phyloP scores from a whole-genome alignment of 2,888 invertebrate genomes.

The Gandaritis pyraliata region DNA sequence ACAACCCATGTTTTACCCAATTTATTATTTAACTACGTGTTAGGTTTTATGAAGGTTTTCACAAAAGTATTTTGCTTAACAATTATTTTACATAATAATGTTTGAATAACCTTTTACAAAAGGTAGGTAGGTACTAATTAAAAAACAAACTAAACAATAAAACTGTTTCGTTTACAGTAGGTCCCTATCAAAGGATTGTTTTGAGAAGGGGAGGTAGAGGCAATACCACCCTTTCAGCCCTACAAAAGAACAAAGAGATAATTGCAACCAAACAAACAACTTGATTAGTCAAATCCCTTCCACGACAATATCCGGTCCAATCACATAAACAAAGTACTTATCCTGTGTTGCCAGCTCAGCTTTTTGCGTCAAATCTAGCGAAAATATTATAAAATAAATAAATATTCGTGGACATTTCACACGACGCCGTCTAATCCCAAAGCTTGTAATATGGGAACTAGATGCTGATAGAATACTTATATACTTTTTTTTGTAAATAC shows the following conservation, averaged over 20 bases:
- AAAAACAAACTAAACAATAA: not conserved
- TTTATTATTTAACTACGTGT: too few species aligned
- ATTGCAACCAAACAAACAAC: slow-evolving; percentile 34
- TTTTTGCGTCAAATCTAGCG: not conserved
- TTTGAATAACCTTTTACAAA: too few species aligned
- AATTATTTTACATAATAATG: too few species aligned
- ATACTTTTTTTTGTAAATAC: too few species aligned
- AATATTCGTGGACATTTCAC: too few species aligned
- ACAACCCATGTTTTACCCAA: too few species aligned
- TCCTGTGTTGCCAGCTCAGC: slow-evolving; percentile 11
- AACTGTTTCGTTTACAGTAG: not conserved
- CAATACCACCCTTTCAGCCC: not conserved
- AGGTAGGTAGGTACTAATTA: too few species aligned
- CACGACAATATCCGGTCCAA: slow-evolving; percentile 35
- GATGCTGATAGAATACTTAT: too few species aligned
- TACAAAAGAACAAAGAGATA: slow-evolving; percentile 12
- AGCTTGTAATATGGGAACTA: too few species aligned
- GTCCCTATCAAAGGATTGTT: not conserved
- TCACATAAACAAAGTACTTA: slow-evolving; percentile 39
- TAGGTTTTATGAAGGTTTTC: too few species aligned
- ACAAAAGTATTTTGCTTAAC: too few species aligned
- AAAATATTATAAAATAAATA: not conserved
- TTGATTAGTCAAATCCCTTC: slow-evolving; percentile 37
- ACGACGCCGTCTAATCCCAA: too few species aligned
- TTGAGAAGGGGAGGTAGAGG: not conserved